phyloP scores from a whole-genome alignment of 2,888 invertebrate genomes.

The Pachymerium ferrugineum region DNA sequence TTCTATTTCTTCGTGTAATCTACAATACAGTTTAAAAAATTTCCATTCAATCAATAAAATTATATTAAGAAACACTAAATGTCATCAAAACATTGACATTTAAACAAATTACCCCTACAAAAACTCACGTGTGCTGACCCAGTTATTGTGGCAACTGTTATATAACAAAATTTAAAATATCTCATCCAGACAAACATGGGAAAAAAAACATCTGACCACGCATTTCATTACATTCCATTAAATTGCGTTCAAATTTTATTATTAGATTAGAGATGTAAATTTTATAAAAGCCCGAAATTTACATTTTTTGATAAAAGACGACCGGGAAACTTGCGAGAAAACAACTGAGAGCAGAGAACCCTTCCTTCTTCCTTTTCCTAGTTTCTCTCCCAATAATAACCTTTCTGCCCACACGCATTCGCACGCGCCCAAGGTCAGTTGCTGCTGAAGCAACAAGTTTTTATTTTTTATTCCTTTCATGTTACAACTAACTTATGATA shows the following conservation, averaged over 20 bases:
- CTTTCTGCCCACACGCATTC: not conserved
- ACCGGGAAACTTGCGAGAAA: too few species aligned
- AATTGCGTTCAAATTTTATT: too few species aligned
- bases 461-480: not conserved
- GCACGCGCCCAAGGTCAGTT: not conserved
- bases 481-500: too few species aligned
- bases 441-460: not conserved
- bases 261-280: too few species aligned
- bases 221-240: too few species aligned
- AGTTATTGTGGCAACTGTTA: not conserved
- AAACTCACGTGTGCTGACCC: not conserved
- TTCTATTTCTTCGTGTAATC: slow-evolving; percentile 93
- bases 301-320: too few species aligned
- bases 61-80: not conserved
- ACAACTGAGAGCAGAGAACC: too few species aligned
- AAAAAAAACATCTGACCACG: not conserved
- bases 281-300: too few species aligned
- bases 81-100: not conserved
- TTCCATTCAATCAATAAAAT: too few species aligned
- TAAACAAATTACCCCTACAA: not conserved
- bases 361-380: not conserved
- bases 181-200: not conserved
- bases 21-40: slow-evolving; percentile 49
- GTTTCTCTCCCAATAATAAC: not conserved
- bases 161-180: not conserved